Percentiles rank a stretch among this genome's conserved stretches.
phyloP scores from a whole-genome alignment of 35 echinoderm and acorn worm species.

The Apostichopus parvimensis region DNA sequence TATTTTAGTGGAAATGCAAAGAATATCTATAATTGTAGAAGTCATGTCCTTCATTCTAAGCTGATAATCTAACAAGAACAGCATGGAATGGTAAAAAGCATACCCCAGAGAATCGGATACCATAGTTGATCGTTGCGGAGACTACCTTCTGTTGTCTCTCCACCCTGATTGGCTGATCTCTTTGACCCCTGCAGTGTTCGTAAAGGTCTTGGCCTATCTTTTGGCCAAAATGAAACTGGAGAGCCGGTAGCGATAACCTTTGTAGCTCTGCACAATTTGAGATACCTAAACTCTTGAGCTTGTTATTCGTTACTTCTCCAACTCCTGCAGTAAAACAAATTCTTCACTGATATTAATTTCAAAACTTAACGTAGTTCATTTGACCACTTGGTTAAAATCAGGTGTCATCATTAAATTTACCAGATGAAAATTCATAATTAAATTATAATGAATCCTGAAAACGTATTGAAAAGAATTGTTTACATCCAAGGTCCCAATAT shows the following conservation, averaged over 20 bases:
- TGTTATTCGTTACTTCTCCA: constrained; percentile 63
- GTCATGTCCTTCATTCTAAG: too few species aligned
- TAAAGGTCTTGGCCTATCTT: constrained; percentile 76
- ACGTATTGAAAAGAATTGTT: too few species aligned
- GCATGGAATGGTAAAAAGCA: not conserved
- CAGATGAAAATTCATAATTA: too few species aligned
- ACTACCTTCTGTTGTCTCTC: not conserved
- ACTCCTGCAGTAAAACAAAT: constrained; percentile 44
- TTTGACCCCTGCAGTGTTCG: constrained; percentile 38
- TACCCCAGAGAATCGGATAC: not conserved
- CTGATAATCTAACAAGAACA: too few species aligned
- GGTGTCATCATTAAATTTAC: too few species aligned
- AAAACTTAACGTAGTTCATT: too few species aligned
- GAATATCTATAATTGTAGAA: too few species aligned
- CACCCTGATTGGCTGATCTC: not conserved
- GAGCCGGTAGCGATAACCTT: constrained; percentile 34
- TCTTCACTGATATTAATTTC: too few species aligned
- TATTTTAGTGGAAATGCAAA: too few species aligned
- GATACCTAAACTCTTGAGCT: constrained; percentile 60
- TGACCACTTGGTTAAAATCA: too few species aligned
- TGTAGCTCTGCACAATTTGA: constrained; percentile 78
- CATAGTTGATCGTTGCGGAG: not conserved
- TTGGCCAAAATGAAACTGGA: constrained; percentile 86
- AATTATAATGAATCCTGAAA: too few species aligned
- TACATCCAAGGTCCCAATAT: too few species aligned